Conservation (phyloP, 2,113 vertebrate genomes). For the Poeciliopsis occidentalis region DNA sequence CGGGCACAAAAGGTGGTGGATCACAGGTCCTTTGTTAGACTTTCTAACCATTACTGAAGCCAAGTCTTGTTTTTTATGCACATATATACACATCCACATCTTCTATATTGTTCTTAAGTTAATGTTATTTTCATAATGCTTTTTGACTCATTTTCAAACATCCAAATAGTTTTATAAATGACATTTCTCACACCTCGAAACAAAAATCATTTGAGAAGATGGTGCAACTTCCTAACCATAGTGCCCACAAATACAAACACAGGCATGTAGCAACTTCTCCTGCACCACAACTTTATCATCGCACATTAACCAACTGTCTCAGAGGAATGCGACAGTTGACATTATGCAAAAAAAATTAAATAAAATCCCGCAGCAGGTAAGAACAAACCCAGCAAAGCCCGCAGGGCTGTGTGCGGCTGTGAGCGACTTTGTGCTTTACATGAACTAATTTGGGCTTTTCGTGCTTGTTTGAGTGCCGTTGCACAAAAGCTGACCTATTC, state of each 20-base stretch:
- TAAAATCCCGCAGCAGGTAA: background rate
- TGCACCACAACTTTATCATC: conserved; percentile 1
- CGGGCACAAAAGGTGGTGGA: too few species aligned
- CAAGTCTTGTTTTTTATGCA: too few species aligned
- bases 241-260: background rate
- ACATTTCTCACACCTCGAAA: too few species aligned
- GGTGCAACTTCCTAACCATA: background rate
- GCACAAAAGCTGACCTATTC: background rate
- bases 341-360: conserved; percentile 41
- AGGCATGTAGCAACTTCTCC: background rate
- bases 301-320: conserved; percentile 32
- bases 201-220: too few species aligned
- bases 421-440: conserved; percentile 7
- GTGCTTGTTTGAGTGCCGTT: conserved; percentile 12
- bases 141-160: too few species aligned
- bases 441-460: conserved; percentile 10
- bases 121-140: too few species aligned
- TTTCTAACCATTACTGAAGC: too few species aligned
- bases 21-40: too few species aligned
- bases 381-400: background rate
- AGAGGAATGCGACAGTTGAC: conserved; percentile 40
- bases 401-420: background rate
- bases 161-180: too few species aligned
- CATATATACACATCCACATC: too few species aligned
- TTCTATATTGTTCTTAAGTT: too few species aligned